Conservation (phyloP, 2,113 vertebrate genomes). For the Triplophysa rosa region DNA sequence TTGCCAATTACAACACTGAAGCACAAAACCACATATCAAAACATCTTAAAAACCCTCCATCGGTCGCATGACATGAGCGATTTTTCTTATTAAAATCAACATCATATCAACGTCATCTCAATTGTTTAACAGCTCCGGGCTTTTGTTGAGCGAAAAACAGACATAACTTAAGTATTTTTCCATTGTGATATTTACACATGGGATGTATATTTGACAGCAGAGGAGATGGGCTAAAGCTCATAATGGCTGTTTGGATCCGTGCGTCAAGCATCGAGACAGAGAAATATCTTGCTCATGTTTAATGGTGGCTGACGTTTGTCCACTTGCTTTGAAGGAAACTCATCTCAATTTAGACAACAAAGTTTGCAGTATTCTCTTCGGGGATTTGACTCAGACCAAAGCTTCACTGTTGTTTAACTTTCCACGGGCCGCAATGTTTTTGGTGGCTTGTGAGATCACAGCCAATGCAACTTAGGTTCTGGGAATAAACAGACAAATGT, state of each 20-base stretch:
- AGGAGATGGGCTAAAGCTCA: not conserved
- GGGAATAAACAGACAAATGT: slow-evolving; percentile 27
- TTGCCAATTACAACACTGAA: slow-evolving; percentile 1
- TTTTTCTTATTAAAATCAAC: slow-evolving; percentile 34
- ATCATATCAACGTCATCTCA: not conserved
- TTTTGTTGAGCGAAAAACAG: not conserved
- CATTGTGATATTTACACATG: slow-evolving; percentile 19
- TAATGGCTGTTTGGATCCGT: not conserved
- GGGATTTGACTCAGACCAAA: slow-evolving; percentile 1
- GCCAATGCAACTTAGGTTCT: slow-evolving; percentile 28
- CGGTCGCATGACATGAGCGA: slow-evolving; percentile 15
- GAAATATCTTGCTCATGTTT: not conserved
- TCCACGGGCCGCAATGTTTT: slow-evolving; percentile 9
- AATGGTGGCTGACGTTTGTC: slow-evolving; percentile 3
- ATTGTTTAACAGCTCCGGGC: not conserved
- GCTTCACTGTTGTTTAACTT: not conserved
- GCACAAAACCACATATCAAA: slow-evolving; percentile 20
- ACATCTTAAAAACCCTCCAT: slow-evolving; percentile 24
- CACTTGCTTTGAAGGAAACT: not conserved
- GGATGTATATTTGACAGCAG: slow-evolving; percentile 1
- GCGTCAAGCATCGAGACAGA: slow-evolving; percentile 2
- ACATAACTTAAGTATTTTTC: not conserved
- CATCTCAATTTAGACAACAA: slow-evolving; percentile 25
- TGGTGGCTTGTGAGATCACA: slow-evolving; percentile 31
- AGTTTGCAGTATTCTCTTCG: not conserved